A percentile compares a stretch with the other conserved stretches of the same genome.
Evolutionary conservation across 2,888 invertebrate genomes (phyloP).

Genomic region (Torymus auratus): DNA sequence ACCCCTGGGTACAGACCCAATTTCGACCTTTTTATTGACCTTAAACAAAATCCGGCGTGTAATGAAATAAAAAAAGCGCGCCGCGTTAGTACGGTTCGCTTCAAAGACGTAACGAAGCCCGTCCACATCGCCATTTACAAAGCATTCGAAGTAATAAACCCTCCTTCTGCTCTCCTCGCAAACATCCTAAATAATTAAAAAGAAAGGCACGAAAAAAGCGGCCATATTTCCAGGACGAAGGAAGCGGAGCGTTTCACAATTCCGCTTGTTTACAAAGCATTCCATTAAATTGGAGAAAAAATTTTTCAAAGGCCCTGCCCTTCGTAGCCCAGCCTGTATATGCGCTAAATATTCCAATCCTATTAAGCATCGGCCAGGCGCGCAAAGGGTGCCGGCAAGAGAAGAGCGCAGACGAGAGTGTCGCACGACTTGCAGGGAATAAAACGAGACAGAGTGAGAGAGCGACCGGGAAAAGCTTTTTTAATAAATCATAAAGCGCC

Average conservation of each 20-base stretch:
- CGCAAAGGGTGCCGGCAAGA: conserved; percentile 6
- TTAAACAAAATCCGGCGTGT: no score
- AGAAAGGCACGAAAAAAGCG: not conserved
- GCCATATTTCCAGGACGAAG: no score
- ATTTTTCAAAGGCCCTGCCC: not conserved
- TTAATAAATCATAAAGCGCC: conserved; percentile 51
- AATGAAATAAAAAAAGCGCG: no score
- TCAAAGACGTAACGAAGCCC: conserved; percentile 5
- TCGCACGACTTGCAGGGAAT: conserved; percentile 18
- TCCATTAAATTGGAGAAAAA: conserved; percentile 46
- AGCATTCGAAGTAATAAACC: conserved; percentile 49
- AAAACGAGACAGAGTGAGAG: conserved; percentile 1
- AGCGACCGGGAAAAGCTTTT: conserved; percentile 39
- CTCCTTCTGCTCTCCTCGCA: conserved; percentile 6
- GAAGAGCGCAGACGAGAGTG: conserved; percentile 23
- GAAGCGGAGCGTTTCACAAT: conserved; percentile 18
- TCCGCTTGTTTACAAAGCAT: conserved; percentile 48
- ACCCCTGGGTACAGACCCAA: no score
- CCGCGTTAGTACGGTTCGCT: not conserved
- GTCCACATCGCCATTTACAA: conserved; percentile 6
- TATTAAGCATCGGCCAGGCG: conserved; percentile 44
- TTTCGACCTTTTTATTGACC: no score
- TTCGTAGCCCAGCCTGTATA: no score
- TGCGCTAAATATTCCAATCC: conserved; percentile 54
- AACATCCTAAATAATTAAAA: conserved; percentile 51